Base-by-base conservation (phyloP, 2,888 invertebrate species). In the Hypolimnas misippus region DNA sequence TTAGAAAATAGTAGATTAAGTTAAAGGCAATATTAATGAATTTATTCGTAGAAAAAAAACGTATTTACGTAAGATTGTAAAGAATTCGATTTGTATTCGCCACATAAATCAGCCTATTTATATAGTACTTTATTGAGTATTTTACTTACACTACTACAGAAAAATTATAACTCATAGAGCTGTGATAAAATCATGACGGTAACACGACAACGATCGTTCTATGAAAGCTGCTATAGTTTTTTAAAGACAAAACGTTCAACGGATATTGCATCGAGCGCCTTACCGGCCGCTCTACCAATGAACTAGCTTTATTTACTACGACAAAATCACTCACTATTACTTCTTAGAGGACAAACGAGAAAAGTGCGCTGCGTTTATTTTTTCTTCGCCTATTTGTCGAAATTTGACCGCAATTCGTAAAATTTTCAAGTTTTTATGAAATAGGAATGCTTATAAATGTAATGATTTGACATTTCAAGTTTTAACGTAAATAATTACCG, bases 221-320 rank as follows among this genome's bases (percentile, higher is more conserved):
- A 29, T 50, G 50, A n/a, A 29, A 29, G 25, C 29, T 29, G 14
- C 50, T 54, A 46, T 62, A 61, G 68, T 72, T 73, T 70, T 73
- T 65, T 70, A 63, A 71, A 71, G 75, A 76, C 73, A 77, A 75
- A 75, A 72, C 68, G 69, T 44, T 58, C 57, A 52, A 38, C 81
- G 81, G 79, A 80, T 78, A 81, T 77, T 79, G 75, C 77, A 73
- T 74, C n/a, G n/a, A n/a, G n/a, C 75, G 74, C 44, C 52, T 49
- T 35, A 64, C 65, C 65, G 70, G 63, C 69, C 68, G 71, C 70
- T 71, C 70, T 70, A 42, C 35, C 35, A 29, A 52, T 70, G 72
- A 65, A 68, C 72, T 29, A 50, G 69, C 72, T 77, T 73, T 76
- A 73, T 78, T 80, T 77, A 74, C 77, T 72, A 67, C 58, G 70